Base-by-base conservation (phyloP, 2,888 invertebrate species). In the Heliconius hortense region DNA sequence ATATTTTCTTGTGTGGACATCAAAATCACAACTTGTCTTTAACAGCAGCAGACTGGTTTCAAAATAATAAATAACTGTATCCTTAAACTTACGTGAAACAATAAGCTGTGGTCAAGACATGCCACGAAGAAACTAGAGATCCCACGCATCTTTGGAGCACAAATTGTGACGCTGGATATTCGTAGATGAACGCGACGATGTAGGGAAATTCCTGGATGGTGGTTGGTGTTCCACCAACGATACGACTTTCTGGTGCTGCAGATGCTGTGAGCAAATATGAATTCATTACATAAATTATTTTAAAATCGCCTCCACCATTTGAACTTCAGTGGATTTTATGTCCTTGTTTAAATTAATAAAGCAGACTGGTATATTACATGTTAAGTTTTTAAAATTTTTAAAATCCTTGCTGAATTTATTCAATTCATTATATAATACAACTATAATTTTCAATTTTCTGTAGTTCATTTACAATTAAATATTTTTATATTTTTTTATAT, bases 101-200 rank as follows among this genome's bases (percentile, higher is more conserved):
- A 82, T 80, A 89, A n/a, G 81, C 83, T 0, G 87, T 72, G 3
- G 88, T 87, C 4, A 90, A 73, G 1, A 85, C 84, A 76, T 90
- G 90, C 82, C 82, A 90, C 0, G 90, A 91, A 0, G 90, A 90
- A n/a, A 91, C 72, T 11, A 91, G 81, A 3, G 85, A 77, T 5
- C 90, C 91, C 4, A 88, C 89, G 78, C 90, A 90, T 13, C 90
- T 83, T 79, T 90, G 90, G 7, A 90, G 76, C 4, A 80, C 82
- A 70, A 89, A 84, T 7, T 83, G 82, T 3, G 86, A 82, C 0
- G 83, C 80, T 1, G 88, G 84, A 81, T 91, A 89, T 31, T 68
- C 78, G 80, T 90, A 90, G 1, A 81, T 78, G 24, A 84, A 60
- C 0, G 90, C 81, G 0, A 83, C 82, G 21, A 84, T 81, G 80